Percentiles rank a stretch among this genome's conserved stretches.
Conservation (phyloP, 2,888 invertebrate species). For the Pandemis corylana region DNA sequence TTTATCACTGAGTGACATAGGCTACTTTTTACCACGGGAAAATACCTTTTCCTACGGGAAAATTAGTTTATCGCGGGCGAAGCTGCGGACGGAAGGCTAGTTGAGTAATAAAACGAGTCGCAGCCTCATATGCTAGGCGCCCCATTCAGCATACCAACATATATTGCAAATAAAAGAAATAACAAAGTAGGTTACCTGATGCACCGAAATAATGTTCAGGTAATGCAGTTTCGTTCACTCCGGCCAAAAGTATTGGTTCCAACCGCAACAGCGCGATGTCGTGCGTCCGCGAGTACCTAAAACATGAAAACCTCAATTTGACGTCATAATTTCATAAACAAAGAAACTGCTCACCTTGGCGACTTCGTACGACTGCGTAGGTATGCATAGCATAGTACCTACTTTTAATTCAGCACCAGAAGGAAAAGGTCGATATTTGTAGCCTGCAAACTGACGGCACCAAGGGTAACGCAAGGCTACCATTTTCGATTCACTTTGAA, state of each 20-base stretch:
- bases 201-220: conserved; percentile 72
- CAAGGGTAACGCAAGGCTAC: conserved; percentile 24
- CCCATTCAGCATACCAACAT: too few species aligned
- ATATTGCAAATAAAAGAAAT: neutral
- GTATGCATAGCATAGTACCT: neutral
- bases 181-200: conserved; percentile 59
- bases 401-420: conserved; percentile 5
- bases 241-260: conserved; percentile 55
- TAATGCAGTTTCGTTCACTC: conserved; percentile 60
- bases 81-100: too few species aligned
- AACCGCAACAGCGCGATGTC: conserved; percentile 74
- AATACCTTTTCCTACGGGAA: too few species aligned
- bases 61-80: too few species aligned
- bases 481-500: conserved; percentile 19
- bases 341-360: conserved; percentile 29
- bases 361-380: conserved; percentile 13
- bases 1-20: too few species aligned
- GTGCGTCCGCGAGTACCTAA: conserved; percentile 71
- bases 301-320: conserved; percentile 49
- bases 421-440: conserved; percentile 35
- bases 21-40: too few species aligned
- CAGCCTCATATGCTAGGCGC: too few species aligned
- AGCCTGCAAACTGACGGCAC: conserved; percentile 17
- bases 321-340: conserved; percentile 24
- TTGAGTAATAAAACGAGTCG: too few species aligned